These are phyloP conservation scores for Pelecanoides urinatrix DNA, from an alignment of 2,113 vertebrate species.

Conservation along the genomic window DNA sequence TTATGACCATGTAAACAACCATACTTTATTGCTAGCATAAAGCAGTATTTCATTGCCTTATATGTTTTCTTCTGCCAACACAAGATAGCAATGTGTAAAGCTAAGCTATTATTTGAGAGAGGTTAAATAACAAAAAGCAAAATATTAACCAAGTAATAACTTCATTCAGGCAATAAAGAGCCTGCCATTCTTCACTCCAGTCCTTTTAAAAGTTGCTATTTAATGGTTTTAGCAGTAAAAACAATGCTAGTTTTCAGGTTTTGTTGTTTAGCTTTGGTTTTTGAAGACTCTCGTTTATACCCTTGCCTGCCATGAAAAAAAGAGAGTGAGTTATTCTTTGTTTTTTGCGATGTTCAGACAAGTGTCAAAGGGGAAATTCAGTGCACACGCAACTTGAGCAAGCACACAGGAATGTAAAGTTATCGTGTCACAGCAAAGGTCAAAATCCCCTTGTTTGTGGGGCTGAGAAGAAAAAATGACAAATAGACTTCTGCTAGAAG, in stretches of 20 bases:
- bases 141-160: neutral
- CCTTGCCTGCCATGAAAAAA: neutral
- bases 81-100: neutral
- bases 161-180: neutral
- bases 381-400: neutral
- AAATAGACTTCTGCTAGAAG: neutral
- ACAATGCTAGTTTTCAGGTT: neutral
- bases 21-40: neutral
- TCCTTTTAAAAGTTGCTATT: neutral
- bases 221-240: neutral
- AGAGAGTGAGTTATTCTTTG: neutral
- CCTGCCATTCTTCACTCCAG: neutral
- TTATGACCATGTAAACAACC: neutral
- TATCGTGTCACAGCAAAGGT: neutral
- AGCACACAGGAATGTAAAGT: neutral
- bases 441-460: neutral
- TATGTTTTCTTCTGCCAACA: neutral
- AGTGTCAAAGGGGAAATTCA: neutral
- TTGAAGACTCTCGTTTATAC: neutral
- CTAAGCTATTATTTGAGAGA: neutral
- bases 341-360: neutral
- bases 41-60: neutral
- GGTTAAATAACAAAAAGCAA: neutral
- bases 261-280: neutral
- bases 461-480: neutral